Percentiles rank a stretch among this genome's conserved stretches.
phyloP scores from a whole-genome alignment of 1,140 invertebrate genomes.

The Papilio glaucus region DNA sequence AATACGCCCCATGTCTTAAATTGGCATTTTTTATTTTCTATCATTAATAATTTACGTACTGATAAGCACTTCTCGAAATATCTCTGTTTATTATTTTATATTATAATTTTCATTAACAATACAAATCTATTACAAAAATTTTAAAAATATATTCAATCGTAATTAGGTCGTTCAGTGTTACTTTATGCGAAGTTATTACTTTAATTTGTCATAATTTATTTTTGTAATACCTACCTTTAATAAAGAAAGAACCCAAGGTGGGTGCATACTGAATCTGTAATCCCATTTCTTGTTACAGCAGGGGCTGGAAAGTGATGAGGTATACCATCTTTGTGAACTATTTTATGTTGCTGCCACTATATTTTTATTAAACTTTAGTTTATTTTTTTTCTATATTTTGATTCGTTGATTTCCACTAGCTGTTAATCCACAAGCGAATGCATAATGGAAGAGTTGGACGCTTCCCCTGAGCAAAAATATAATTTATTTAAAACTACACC shows the following conservation, averaged over 20 bases:
- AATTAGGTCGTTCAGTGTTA: conserved; percentile 26
- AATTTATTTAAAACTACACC: conserved; percentile 63
- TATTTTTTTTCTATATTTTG: conserved; percentile 67
- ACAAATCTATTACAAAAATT: conserved; percentile 2
- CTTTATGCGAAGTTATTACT: conserved; percentile 29
- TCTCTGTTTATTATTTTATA: conserved; percentile 44
- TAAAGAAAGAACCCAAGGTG: conserved; percentile 73
- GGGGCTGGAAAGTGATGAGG: conserved; percentile 94
- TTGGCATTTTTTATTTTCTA: conserved; percentile 48
- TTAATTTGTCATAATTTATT: conserved; percentile 43
- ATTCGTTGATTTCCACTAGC: conserved; percentile 70
- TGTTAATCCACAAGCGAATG: conserved; percentile 76
- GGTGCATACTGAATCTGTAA: conserved; percentile 82
- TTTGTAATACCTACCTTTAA: conserved; percentile 50
- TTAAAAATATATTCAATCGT: neutral
- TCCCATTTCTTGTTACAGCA: conserved; percentile 88
- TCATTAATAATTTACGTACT: conserved; percentile 16
- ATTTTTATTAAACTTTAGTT: conserved; percentile 79
- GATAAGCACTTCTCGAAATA: conserved; percentile 36
- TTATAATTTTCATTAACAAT: conserved; percentile 46
- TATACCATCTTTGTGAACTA: conserved; percentile 85
- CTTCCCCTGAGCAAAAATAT: conserved; percentile 76
- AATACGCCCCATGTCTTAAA: conserved; percentile 58
- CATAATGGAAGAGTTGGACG: conserved; percentile 79
- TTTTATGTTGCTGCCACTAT: conserved; percentile 82